Base-by-base conservation (phyloP, 2,888 invertebrate genomes). In the Tyria jacobaeae region DNA sequence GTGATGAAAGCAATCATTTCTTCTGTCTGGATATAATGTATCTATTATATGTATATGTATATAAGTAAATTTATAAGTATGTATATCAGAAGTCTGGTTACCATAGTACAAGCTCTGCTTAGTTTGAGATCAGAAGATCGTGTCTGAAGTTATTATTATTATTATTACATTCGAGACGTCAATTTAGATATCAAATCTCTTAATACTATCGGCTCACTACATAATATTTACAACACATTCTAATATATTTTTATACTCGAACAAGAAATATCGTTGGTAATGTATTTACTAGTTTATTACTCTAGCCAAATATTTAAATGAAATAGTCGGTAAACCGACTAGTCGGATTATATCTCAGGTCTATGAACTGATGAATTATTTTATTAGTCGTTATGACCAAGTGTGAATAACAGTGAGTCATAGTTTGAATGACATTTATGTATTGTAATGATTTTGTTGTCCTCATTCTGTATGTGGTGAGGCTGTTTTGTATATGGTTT, bases 321-420 rank as follows among this genome's bases (percentile, higher is more conserved):
- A n/a, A 27, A 39, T 51, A 27, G 61, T 24, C 62, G 66, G 62
- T 70, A 62, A 44, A 48, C 52, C 44, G 55, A 34, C 51, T 35
- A 58, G 55, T 60, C 62, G 57, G 54, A 65, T 68, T 69, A 75
- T 63, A 58, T 68, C 70, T 24, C 58, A 60, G 68, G 76, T 76
- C 72, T 68, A 57, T 58, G 76, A 78, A 74, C 76, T 66, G 56
- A 34, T 56, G 50, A 64, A 75, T 70, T 66, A 59, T 63, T 73
- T 76, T 71, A 73, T 70, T 48, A 37, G 54, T 61, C 60, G 55
- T 44, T 51, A 49, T 68, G 65, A 57, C 72, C 72, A 74, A 68
- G 67, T 70, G 68, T 62, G 66, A 64, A 51, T 55, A 17, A 0
- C 2, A 39, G 41, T 77, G 77, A 77, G 56, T 77, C 79, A 77